A percentile compares a stretch with the other conserved stretches of the same genome.
phyloP scores from a whole-genome alignment of 92 coral and sea anemone genomes.

The Umimayanthus chanpuru region DNA sequence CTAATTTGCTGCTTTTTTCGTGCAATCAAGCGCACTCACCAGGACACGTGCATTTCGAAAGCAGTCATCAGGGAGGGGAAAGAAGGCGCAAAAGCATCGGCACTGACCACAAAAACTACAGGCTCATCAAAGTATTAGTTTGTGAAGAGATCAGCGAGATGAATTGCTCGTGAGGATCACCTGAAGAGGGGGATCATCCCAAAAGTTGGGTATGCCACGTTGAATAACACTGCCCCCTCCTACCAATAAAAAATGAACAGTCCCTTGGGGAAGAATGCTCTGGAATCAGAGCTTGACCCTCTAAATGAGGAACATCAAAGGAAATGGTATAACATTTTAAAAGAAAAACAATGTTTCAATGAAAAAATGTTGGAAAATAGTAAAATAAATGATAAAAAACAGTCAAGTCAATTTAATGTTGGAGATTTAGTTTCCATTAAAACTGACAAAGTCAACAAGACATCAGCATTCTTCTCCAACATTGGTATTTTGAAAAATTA shows the following conservation, averaged over 20 bases:
- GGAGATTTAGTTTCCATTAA: not conserved
- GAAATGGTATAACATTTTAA: not conserved
- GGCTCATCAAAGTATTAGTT: not conserved
- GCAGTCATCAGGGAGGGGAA: slow-evolving; percentile 9
- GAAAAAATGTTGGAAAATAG: not conserved
- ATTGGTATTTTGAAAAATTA: not conserved
- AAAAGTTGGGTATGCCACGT: too few relatives aligned
- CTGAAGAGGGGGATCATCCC: too few relatives aligned
- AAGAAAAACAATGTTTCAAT: not conserved
- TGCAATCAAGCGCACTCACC: slow-evolving; percentile 17
- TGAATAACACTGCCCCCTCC: too few relatives aligned
- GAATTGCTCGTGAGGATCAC: too few relatives aligned
- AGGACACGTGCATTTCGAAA: not conserved
- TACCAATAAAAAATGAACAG: too few relatives aligned
- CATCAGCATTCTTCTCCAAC: not conserved
- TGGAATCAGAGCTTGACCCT: too few relatives aligned
- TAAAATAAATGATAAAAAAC: not conserved
- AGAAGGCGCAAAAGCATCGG: not conserved
- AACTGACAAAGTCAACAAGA: not conserved
- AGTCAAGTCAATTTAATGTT: not conserved
- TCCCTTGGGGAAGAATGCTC: too few relatives aligned
- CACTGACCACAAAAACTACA: not conserved
- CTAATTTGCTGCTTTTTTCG: not conserved
- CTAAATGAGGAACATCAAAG: not conserved
- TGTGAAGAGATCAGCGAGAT: too few relatives aligned